Evolutionary conservation across 37 sponge, comb jelly and placozoan species (phyloP), one percentile per base, ranked within the genome.

Genomic region (Oopsacas minuta): DNA sequence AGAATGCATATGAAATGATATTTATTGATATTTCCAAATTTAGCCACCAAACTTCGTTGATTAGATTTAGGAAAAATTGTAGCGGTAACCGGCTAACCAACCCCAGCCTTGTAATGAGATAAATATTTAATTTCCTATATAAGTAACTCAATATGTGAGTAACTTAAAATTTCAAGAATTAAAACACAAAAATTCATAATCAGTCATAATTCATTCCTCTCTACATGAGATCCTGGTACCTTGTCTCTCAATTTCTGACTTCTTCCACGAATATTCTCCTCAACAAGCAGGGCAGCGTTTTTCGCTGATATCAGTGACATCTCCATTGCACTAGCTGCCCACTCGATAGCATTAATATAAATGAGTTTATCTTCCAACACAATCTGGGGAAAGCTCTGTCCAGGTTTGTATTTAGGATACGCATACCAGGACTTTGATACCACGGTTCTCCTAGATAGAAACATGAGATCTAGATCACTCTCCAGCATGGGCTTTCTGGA

Each of bases 301-400:
- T 88, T 92, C 20, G 90, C 93, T 46, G 91, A 91, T 69, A 95
- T 91, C 23, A 85, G 87, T 81, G 88, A 87, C 96, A 95, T 95
- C 81, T 95, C 96, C 96, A 95, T 95, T 0, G 93, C 96, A 87
- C 96, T 95, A 37, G 96, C 93, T 39, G 90, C 93, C 85, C 89
- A 87, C 85, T 95, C 96, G 36, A 95, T 91, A 32, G 86, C 83
- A 38, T 92, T 95, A 75, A 92, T 36, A 38, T 95, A 95, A 36
- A 91, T 88, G 85, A 95, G 38, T 39, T 88, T 91, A 37, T 91
- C 88, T 36, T 95, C 93, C 3, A 95, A 83, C 0, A 91, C 52
- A 88, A 95, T 91, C 3, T 91, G 82, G 0, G 90, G 84, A 46
- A 86, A 90, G 30, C 83, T 38, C 83, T 92, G 90, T 0, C 93